A percentile compares a stretch with the other conserved stretches of the same genome.
These are phyloP conservation scores for Cinclus cinclus DNA, from an alignment of 2,113 vertebrate genomes.

Conservation along the genomic window DNA sequence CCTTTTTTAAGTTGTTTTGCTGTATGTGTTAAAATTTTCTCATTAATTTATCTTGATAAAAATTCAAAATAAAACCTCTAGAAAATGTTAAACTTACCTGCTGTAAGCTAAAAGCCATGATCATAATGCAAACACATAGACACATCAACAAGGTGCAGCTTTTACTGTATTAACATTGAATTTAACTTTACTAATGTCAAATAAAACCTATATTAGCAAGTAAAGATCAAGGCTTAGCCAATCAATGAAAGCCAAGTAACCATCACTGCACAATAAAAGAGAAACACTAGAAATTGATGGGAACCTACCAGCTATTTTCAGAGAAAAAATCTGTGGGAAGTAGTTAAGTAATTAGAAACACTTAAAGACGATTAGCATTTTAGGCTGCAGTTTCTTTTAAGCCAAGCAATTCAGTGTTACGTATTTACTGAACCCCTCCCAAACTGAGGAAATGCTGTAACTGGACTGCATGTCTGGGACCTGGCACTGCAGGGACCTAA, in stretches of 20 bases:
- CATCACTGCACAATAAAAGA: neutral
- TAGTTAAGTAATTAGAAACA: conserved; percentile 21
- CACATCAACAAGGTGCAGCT: neutral
- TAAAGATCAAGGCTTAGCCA: neutral
- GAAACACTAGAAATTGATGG: neutral
- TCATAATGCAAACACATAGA: neutral
- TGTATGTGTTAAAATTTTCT: neutral
- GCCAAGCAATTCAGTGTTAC: neutral
- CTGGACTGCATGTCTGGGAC: neutral
- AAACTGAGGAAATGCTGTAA: neutral
- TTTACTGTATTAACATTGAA: neutral
- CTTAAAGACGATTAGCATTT: neutral
- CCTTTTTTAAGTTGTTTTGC: neutral
- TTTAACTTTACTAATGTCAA: neutral
- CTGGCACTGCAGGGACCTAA: neutral
- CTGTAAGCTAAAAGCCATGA: neutral
- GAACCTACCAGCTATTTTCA: neutral
- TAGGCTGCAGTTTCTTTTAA: neutral
- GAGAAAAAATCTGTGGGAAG: conserved; percentile 2
- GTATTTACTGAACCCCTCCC: neutral
- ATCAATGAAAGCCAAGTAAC: conserved; percentile 32
- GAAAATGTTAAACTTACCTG: neutral
- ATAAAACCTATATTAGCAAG: neutral
- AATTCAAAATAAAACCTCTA: neutral
- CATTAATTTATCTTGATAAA: neutral